Conservation (phyloP, 2,113 vertebrate species). For the Urocynchramus pylzowi region DNA sequence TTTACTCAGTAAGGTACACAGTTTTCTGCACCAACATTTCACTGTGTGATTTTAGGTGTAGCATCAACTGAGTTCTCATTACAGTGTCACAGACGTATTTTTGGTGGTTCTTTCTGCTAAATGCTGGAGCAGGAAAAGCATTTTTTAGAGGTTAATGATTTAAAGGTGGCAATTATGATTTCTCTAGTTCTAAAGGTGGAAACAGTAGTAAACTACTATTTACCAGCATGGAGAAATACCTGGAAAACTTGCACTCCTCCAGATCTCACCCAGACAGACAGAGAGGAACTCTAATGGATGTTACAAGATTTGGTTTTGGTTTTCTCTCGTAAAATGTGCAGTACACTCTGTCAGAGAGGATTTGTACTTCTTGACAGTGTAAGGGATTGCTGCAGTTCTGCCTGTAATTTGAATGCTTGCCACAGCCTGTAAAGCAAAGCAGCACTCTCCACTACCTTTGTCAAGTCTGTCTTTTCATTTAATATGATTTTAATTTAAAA, state of each 20-base stretch:
- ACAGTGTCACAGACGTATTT: fast-evolving
- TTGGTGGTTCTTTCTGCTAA: neutral
- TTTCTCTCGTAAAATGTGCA: conserved; percentile 1
- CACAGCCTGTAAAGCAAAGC: neutral
- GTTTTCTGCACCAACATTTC: neutral
- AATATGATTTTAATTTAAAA: neutral
- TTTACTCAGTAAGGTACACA: neutral
- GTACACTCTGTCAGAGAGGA: neutral
- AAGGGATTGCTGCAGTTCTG: neutral
- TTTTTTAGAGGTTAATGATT: neutral
- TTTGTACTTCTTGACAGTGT: neutral
- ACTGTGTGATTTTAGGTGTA: neutral
- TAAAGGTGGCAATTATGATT: neutral
- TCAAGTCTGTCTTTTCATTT: neutral
- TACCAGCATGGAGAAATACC: neutral
- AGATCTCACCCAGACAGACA: neutral
- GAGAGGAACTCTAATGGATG: neutral
- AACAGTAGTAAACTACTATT: neutral
- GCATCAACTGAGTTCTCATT: neutral
- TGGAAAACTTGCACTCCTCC: neutral
- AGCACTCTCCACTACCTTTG: neutral
- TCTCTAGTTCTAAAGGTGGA: neutral
- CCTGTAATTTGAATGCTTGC: neutral
- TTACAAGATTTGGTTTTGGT: neutral
- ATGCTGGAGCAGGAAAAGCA: neutral